These are phyloP conservation scores for Callipepla squamata DNA, from an alignment of 2,113 vertebrate genomes.

Conservation along the genomic window DNA sequence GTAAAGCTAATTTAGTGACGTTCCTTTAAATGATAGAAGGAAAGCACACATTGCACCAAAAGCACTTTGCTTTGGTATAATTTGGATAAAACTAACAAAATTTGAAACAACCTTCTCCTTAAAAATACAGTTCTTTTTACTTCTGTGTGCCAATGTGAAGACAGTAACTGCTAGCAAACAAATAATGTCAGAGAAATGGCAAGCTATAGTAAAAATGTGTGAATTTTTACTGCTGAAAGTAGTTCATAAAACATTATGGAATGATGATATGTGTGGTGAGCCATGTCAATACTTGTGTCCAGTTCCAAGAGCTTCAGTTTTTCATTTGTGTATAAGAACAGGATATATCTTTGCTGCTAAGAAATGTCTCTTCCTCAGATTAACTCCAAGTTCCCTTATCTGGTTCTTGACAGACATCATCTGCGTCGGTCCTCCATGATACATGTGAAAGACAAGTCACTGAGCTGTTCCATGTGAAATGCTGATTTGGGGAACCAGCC, in stretches of 20 bases:
- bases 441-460: neutral
- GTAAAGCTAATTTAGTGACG: neutral
- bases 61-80: neutral
- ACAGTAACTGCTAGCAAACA: neutral
- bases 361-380: neutral
- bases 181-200: neutral
- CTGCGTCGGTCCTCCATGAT: neutral
- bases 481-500: neutral
- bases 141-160: neutral
- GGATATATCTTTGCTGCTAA: neutral
- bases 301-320: neutral
- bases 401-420: neutral
- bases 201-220: neutral
- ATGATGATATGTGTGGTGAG: neutral
- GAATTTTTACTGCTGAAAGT: neutral
- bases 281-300: neutral
- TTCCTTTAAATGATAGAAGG: neutral
- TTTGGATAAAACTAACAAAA: neutral
- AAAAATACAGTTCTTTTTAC: neutral
- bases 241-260: neutral
- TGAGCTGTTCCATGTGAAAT: neutral
- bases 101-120: neutral
- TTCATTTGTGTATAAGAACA: accelerated
- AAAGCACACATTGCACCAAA: neutral
- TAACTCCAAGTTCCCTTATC: neutral